Evolutionary conservation across 2,113 vertebrate genomes (phyloP).

Genomic region (Vanacampus margaritifer): DNA sequence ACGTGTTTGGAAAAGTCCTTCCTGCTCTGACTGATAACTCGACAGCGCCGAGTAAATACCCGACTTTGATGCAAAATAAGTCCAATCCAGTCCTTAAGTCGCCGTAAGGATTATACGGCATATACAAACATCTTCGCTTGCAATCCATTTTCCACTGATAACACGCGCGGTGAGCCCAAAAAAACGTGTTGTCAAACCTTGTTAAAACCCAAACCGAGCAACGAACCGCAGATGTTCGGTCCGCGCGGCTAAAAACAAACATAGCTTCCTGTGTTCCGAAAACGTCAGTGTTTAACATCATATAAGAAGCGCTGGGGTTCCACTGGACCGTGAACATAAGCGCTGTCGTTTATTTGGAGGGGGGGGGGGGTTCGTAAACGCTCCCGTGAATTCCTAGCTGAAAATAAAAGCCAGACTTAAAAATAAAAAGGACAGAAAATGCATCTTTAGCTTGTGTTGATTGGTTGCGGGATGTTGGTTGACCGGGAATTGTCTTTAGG

Average conservation of each 20-base stretch:
- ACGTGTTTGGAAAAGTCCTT: conserved; percentile 51
- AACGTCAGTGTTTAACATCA: neutral
- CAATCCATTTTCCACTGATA: neutral
- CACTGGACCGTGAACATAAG: neutral
- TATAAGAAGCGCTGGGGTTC: neutral
- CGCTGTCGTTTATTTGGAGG: neutral
- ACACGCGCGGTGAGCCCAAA: neutral
- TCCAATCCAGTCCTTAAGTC: neutral
- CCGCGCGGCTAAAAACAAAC: neutral
- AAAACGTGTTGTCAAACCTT: neutral
- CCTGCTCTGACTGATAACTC: conserved; percentile 59
- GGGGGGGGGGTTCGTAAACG: neutral
- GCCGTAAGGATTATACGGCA: neutral
- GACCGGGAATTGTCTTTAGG: too few species aligned
- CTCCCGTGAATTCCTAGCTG: neutral
- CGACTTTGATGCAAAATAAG: neutral
- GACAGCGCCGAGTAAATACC: conserved; percentile 42
- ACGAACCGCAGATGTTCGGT: neutral
- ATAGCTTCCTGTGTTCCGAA: neutral
- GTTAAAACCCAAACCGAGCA: neutral
- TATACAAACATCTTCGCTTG: neutral
- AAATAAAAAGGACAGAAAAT: neutral
- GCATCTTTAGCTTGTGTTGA: too few species aligned
- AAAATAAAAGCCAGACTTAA: neutral
- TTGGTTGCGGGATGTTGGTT: neutral